Evolutionary conservation across 35 echinoderm and acorn worm species (phyloP), one percentile per base, ranked within the genome.

Genomic region (Apostichopus parvimensis): DNA sequence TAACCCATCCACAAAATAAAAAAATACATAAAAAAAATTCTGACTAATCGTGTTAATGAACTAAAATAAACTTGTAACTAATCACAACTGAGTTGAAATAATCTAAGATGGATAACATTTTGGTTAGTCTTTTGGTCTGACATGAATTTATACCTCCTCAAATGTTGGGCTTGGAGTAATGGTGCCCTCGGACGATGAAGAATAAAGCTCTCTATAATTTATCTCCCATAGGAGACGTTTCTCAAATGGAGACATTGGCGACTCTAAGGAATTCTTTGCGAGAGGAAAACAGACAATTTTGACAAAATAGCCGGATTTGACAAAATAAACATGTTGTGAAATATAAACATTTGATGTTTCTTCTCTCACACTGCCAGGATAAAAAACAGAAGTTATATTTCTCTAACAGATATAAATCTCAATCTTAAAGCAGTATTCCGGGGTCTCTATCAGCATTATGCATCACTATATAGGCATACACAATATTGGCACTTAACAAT

Each of bases 201-300:
- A 91, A 55, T 54, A 70, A 17, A 65, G 77, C 53, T 93, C 85
- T 54, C 94, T 73, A 75, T 87, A 87, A 52, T 81, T 77, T 72
- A 95, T 77, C 72, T 95, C 94, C 26, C 53, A 52, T 68, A 93
- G 61, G 22, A 95, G 94, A 64, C 86, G 91, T 93, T 92, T 95
- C 87, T 93, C 86, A 93, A 95, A 95, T 6, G 94, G 94, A 34
- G 85, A 83, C 61, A 90, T 75, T 77, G 92, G 82, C 56, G 62
- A 88, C 2, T 88, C 28, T 20, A 17, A 25, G 17, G 62, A 57
- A 24, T 52, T 55, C 86, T 88, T 88, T 21, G 60, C 1, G 28
- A 11, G 79, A 88, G 62, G 64, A 45, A 88, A 73, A 68, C 86
- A 72, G 8, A 72, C 5, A 5, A 7, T 11, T 53, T 34, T 13